Percentiles rank a stretch among this genome's conserved stretches.
These are phyloP conservation scores for Caenorhabditis sp. DNA, from an alignment of 2,888 invertebrate species.

Conservation along the genomic window DNA sequence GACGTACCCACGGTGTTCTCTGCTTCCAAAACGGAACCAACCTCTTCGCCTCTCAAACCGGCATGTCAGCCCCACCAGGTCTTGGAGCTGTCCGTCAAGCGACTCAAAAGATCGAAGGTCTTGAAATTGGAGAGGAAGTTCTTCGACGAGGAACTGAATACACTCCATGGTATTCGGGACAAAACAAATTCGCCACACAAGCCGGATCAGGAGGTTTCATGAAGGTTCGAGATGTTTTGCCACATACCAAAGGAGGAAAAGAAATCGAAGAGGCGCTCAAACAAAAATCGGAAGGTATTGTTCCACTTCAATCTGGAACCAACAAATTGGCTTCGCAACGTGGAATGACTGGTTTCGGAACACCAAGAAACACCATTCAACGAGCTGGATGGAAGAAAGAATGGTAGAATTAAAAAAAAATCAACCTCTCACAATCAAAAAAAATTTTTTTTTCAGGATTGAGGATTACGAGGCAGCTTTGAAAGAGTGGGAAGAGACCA, in stretches of 20 bases:
- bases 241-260: constrained; percentile 68
- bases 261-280: constrained; percentile 67
- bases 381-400: constrained; percentile 71
- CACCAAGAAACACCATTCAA: constrained; percentile 71
- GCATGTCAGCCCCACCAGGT: constrained; percentile 68
- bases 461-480: constrained; percentile 69
- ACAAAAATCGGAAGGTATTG: constrained; percentile 68
- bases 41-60: constrained; percentile 70
- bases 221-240: constrained; percentile 70
- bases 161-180: constrained; percentile 71
- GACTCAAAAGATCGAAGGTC: constrained; percentile 69
- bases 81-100: constrained; percentile 70
- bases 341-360: constrained; percentile 75
- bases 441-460: constrained; percentile 52
- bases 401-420: constrained; percentile 54
- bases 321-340: constrained; percentile 75
- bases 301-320: constrained; percentile 74
- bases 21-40: constrained; percentile 71
- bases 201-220: constrained; percentile 70
- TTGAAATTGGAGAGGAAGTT: constrained; percentile 68
- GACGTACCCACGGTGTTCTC: constrained; percentile 68
- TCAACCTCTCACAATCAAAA: neutral
- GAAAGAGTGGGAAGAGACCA: constrained; percentile 70
- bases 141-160: constrained; percentile 67
- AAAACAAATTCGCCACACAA: constrained; percentile 71